Percentiles rank a stretch among this genome's conserved stretches.
These are phyloP conservation scores for Chaenocephalus aceratus DNA, from an alignment of 2,113 vertebrate species.

Conservation along the genomic window DNA sequence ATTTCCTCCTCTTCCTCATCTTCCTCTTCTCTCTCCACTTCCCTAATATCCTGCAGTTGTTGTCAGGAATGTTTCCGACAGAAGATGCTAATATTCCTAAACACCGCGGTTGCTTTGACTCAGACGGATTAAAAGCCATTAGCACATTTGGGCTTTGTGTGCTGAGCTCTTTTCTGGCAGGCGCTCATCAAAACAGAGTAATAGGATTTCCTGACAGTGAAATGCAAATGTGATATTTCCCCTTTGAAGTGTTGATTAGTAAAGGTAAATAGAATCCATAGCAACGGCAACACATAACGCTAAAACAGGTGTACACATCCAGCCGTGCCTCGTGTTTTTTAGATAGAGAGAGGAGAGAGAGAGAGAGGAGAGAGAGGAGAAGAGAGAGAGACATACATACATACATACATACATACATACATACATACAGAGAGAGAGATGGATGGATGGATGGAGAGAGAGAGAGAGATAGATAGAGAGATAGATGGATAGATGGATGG, in stretches of 20 bases:
- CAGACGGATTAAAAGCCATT: conserved; percentile 81
- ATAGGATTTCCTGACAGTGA: conserved; percentile 72
- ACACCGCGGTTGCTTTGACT: conserved; percentile 74
- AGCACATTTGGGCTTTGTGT: conserved; percentile 76
- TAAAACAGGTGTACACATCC: conserved; percentile 11
- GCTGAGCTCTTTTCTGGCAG: conserved; percentile 72
- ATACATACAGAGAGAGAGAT: too few species aligned
- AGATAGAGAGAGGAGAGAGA: too few species aligned
- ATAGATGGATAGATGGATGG: too few species aligned
- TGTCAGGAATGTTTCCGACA: conserved; percentile 56
- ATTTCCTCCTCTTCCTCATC: conserved; percentile 16
- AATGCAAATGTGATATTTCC: conserved; percentile 63
- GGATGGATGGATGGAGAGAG: too few species aligned
- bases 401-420: too few species aligned
- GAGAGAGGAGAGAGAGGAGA: too few species aligned
- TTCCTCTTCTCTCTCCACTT: neutral
- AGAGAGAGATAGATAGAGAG: too few species aligned
- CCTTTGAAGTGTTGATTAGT: conserved; percentile 74
- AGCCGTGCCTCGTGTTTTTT: neutral
- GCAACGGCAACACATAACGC: conserved; percentile 45
- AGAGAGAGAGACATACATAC: too few species aligned
- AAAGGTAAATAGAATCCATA: conserved; percentile 65
- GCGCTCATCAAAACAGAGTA: conserved; percentile 68
- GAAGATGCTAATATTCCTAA: conserved; percentile 72
- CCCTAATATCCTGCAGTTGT: conserved; percentile 48